Percentiles rank a stretch among this genome's conserved stretches.
phyloP scores from a whole-genome alignment of 1,140 invertebrate species.

The Oreohelix idahoensis region DNA sequence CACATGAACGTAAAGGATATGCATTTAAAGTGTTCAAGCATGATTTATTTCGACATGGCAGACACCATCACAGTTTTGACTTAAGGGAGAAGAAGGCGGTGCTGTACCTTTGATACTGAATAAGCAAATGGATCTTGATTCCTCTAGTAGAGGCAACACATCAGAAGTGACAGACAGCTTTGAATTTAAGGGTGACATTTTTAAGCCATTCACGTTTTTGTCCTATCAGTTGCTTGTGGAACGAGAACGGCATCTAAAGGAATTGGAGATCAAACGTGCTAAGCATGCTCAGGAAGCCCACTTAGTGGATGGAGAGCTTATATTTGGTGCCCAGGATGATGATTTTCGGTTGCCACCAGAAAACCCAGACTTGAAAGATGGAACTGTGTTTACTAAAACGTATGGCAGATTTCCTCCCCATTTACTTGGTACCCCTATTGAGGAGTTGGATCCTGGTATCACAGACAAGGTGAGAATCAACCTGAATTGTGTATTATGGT shows the following conservation, averaged over 20 bases:
- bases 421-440: slow-evolving; percentile 83
- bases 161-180: neutral
- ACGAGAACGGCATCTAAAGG: slow-evolving; percentile 24
- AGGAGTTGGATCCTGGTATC: slow-evolving; percentile 96
- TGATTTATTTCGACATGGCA: no score
- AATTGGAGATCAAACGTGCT: neutral
- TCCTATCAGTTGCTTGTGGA: slow-evolving; percentile 40
- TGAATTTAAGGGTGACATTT: neutral
- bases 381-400: slow-evolving; percentile 58
- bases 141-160: no score
- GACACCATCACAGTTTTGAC: no score
- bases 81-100: no score
- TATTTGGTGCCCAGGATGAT: slow-evolving; percentile 66
- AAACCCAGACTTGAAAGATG: slow-evolving; percentile 64
- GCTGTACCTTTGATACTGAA: no score
- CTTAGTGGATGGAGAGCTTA: slow-evolving; percentile 71
- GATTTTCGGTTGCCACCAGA: slow-evolving; percentile 53
- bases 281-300: slow-evolving; percentile 55
- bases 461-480: slow-evolving; percentile 93
- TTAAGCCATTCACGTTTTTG: slow-evolving; percentile 43
- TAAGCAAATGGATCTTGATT: no score
- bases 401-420: slow-evolving; percentile 59
- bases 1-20: no score
- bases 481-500: no score
- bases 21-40: no score